A percentile compares a stretch with the other conserved stretches of the same genome.
These are phyloP conservation scores for Mobula birostris DNA, from an alignment of 2,113 vertebrate species.

Conservation along the genomic window DNA sequence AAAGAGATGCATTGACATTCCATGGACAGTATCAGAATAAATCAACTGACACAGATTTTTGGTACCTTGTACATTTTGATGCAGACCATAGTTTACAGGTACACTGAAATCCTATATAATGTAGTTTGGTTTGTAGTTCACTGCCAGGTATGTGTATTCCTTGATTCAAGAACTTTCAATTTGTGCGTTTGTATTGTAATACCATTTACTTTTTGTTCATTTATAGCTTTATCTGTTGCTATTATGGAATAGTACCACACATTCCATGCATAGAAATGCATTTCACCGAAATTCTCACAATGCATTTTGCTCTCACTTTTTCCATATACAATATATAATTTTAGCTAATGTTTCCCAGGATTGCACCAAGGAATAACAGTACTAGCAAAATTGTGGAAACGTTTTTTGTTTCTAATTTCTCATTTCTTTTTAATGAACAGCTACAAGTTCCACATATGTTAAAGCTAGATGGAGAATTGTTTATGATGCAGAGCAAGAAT, in stretches of 20 bases:
- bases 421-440: conserved; percentile 51
- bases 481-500: conserved; percentile 48
- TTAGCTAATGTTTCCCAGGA: no score
- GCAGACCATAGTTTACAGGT: conserved; percentile 65
- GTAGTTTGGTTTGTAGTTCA: background rate
- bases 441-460: conserved; percentile 57
- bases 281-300: no score
- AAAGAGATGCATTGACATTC: conserved; percentile 55
- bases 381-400: background rate
- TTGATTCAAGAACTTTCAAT: no score
- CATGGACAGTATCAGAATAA: conserved; percentile 55
- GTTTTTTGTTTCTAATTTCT: background rate
- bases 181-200: no score
- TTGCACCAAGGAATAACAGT: no score
- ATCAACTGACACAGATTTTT: conserved; percentile 44
- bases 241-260: no score
- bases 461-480: conserved; percentile 55
- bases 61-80: conserved; percentile 53
- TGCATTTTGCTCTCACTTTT: no score
- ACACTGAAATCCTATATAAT: conserved; percentile 36
- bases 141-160: background rate
- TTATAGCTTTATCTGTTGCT: no score
- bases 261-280: no score
- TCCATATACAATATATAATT: no score
- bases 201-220: no score